Percentiles rank a stretch among this genome's conserved stretches.
These are phyloP conservation scores for Rhaphigaster nebulosa DNA, from an alignment of 2,888 invertebrate species.

Conservation along the genomic window DNA sequence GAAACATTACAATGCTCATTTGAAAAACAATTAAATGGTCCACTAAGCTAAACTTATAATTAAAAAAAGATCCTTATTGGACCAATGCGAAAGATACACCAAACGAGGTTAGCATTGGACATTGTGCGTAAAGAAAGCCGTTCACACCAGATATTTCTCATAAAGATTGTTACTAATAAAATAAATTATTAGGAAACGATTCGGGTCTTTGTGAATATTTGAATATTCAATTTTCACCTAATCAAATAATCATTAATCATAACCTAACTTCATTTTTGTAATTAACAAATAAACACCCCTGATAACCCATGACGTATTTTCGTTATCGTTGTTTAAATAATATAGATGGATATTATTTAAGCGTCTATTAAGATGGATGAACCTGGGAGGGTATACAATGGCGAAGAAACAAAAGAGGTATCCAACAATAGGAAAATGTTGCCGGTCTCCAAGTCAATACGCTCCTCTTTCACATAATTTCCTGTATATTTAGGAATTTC, in stretches of 20 bases:
- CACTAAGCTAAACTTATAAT: no score
- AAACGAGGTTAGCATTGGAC: no score
- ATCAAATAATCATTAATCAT: conserved; percentile 6
- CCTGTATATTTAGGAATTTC: conserved; percentile 43
- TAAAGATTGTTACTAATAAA: no score
- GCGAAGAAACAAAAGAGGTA: conserved; percentile 58
- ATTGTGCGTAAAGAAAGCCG: no score
- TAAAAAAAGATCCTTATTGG: no score
- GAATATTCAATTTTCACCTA: neutral
- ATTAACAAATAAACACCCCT: neutral
- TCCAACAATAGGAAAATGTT: conserved; percentile 40
- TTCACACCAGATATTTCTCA: no score
- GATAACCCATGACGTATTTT: conserved; percentile 29
- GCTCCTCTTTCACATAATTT: conserved; percentile 39
- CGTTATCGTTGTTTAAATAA: conserved; percentile 57
- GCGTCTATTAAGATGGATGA: conserved; percentile 59
- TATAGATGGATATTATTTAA: conserved; percentile 57
- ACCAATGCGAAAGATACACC: no score
- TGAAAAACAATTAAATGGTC: no score
- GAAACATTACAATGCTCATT: no score
- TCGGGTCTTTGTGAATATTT: neutral
- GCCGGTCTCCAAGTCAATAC: conserved; percentile 54
- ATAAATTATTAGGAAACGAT: no score
- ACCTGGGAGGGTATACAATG: conserved; percentile 47
- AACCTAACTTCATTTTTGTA: neutral